Conservation (phyloP, 1,140 invertebrate species). For the Bilobella aurantiaca region DNA sequence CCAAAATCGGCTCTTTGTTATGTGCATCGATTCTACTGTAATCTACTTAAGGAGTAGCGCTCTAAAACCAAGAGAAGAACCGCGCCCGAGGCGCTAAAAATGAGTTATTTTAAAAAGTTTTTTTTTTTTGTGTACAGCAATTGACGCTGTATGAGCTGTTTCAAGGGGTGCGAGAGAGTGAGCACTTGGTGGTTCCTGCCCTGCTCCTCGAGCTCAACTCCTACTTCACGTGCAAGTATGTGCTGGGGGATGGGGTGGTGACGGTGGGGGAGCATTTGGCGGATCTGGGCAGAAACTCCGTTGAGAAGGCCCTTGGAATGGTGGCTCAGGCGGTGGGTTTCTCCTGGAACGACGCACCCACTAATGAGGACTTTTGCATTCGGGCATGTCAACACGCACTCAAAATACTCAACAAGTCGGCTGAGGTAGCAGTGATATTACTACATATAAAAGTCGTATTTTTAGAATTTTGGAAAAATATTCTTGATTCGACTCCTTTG, state of each 20-base stretch:
- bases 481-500: too few species aligned
- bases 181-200: not conserved
- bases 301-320: not conserved
- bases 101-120: not conserved
- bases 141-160: not conserved
- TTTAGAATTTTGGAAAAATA: too few species aligned
- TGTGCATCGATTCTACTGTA: too few species aligned
- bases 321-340: not conserved
- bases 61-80: too few species aligned
- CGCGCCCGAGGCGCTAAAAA: too few species aligned
- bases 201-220: slow-evolving; percentile 1
- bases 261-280: not conserved
- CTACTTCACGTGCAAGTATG: slow-evolving; percentile 8
- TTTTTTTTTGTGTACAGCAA: not conserved
- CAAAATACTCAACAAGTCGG: not conserved
- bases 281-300: not conserved
- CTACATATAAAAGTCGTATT: too few species aligned
- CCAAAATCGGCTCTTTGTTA: not conserved
- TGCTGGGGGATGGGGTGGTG: not conserved
- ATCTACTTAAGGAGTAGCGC: too few species aligned
- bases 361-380: not conserved
- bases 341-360: not conserved
- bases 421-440: too few species aligned
- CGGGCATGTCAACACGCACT: not conserved
- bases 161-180: not conserved